phyloP scores from a whole-genome alignment of 2,888 invertebrate genomes.

The Drosophila suboccidentalis region DNA sequence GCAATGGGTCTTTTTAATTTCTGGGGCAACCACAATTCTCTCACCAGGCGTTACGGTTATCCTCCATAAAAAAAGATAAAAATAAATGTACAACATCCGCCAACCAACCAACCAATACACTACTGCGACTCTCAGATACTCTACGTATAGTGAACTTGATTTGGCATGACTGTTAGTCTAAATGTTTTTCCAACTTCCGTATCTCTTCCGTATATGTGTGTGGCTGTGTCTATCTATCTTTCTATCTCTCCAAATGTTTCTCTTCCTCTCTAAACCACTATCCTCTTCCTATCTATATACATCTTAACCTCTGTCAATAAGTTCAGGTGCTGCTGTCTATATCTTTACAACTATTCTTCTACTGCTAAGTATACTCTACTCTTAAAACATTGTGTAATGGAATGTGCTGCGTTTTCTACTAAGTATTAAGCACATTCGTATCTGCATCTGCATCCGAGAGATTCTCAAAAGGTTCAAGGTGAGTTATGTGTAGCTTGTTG shows the following conservation, averaged over 20 bases:
- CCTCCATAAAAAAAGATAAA: constrained; percentile 12
- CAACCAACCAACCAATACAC: constrained; percentile 26
- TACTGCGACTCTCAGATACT: constrained; percentile 55
- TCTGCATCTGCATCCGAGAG: constrained; percentile 41
- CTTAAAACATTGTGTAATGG: constrained; percentile 56
- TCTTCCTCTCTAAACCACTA: constrained; percentile 24
- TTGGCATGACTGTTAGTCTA: constrained; percentile 77
- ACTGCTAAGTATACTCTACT: constrained; percentile 30
- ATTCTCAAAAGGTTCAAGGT: constrained; percentile 41
- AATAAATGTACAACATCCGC: constrained; percentile 13
- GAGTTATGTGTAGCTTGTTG: constrained; percentile 42
- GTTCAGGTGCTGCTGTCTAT: constrained; percentile 51
- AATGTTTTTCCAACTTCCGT: constrained; percentile 63
- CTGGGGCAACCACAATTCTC: constrained; percentile 49
- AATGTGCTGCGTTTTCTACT: constrained; percentile 68
- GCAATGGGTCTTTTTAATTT: constrained; percentile 71
- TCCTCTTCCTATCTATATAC: constrained; percentile 35
- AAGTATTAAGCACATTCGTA: constrained; percentile 59
- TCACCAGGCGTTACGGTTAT: constrained; percentile 26
- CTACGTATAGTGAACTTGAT: constrained; percentile 68
- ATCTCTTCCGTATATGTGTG: constrained; percentile 54
- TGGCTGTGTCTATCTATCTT: constrained; percentile 53
- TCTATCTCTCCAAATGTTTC: constrained; percentile 26
- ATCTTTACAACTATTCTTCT: constrained; percentile 36
- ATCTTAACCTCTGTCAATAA: constrained; percentile 21